Conservation (phyloP, 2,113 vertebrate genomes). For the Aepyceros melampus region DNA sequence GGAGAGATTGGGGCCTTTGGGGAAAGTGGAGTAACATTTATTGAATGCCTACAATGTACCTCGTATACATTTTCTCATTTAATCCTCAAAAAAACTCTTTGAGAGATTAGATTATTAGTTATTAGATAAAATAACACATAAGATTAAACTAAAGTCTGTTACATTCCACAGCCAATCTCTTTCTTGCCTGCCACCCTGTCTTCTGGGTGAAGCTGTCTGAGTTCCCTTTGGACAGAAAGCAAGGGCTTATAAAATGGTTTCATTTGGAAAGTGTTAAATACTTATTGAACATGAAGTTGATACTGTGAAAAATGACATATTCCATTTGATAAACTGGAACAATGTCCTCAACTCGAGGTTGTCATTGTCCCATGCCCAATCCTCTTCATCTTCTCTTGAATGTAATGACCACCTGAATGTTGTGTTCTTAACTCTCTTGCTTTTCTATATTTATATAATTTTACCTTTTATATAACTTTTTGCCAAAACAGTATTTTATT, state of each 20-base stretch:
- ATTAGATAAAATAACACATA: neutral
- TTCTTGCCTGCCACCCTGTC: neutral
- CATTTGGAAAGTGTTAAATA: neutral
- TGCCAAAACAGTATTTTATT: neutral
- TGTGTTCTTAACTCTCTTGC: neutral
- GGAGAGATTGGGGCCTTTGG: neutral
- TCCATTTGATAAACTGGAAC: neutral
- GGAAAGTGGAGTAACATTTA: neutral
- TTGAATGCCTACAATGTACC: neutral
- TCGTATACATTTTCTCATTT: neutral
- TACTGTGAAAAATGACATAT: neutral
- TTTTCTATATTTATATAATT: neutral
- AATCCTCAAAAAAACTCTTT: neutral
- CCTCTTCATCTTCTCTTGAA: neutral
- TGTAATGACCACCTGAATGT: neutral
- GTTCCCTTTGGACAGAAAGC: neutral
- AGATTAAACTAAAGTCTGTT: neutral
- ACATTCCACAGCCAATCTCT: neutral
- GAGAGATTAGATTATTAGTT: neutral
- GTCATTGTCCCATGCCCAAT: rapidly evolving
- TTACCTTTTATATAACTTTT: neutral
- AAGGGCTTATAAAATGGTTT: neutral
- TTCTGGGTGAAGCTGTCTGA: neutral
- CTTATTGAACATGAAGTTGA: neutral
- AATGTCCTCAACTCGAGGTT: neutral